These are phyloP conservation scores for Mus pahari DNA, from an alignment of 2,113 vertebrate genomes.

Conservation along the genomic window DNA sequence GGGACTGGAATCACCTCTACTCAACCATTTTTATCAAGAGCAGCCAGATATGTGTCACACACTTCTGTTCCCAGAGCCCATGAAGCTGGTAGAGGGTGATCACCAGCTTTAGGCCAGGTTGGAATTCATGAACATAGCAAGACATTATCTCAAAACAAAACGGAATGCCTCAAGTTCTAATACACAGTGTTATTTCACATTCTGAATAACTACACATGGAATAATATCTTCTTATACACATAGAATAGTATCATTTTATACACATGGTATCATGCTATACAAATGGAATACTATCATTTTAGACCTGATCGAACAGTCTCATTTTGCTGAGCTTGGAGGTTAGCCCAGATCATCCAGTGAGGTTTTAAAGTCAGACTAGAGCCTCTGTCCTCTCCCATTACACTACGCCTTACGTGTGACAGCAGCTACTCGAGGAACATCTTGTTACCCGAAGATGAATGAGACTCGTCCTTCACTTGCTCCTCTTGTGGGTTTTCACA, in stretches of 20 bases:
- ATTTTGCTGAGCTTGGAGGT: neutral
- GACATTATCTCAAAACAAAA: neutral
- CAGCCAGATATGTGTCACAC: neutral
- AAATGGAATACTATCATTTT: too few species aligned
- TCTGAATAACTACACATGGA: neutral
- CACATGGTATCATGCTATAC: too few species aligned
- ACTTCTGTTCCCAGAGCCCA: neutral
- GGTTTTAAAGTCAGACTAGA: neutral
- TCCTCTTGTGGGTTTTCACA: neutral
- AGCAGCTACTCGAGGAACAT: neutral
- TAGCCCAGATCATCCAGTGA: neutral
- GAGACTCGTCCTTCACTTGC: neutral
- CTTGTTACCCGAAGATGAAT: too few species aligned
- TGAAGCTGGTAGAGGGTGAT: neutral
- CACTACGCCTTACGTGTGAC: neutral
- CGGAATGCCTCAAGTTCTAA: neutral
- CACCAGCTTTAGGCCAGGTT: neutral
- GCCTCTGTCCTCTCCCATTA: neutral
- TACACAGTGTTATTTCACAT: neutral
- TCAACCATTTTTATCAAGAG: neutral
- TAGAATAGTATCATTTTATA: too few species aligned
- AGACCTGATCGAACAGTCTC: neutral
- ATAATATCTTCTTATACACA: too few species aligned
- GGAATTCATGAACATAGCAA: neutral
- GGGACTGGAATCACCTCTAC: neutral